Conservation (phyloP, 2,797 vertebrate species). For the Oryzias dopingdopingensis region DNA sequence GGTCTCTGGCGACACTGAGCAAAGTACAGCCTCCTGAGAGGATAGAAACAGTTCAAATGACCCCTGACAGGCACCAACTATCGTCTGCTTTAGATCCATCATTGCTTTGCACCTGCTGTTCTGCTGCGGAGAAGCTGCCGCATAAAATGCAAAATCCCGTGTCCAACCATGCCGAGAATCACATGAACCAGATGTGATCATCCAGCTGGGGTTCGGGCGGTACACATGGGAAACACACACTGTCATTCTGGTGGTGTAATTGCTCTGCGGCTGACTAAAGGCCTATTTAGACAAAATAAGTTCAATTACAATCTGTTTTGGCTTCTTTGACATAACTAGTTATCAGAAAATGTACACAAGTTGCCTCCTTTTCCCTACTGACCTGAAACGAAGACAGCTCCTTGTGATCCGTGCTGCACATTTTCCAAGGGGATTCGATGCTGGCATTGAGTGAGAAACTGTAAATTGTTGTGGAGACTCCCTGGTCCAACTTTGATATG, state of each 20-base stretch:
- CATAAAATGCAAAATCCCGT: conserved; percentile 94
- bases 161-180: conserved; percentile 88
- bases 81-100: neutral
- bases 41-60: conserved; percentile 21
- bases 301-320: conserved; percentile 35
- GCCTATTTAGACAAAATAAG: conserved; percentile 77
- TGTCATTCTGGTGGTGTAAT: conserved; percentile 94
- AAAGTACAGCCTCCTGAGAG: conserved; percentile 87
- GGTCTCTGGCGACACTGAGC: conserved; percentile 89
- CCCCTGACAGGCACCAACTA: neutral
- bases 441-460: conserved; percentile 89
- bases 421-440: conserved; percentile 84
- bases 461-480: conserved; percentile 81
- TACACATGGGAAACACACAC: conserved; percentile 95
- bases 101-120: conserved; percentile 82
- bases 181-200: conserved; percentile 89
- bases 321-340: neutral
- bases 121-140: conserved; percentile 82
- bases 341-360: neutral
- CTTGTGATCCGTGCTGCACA: conserved; percentile 77
- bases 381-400: conserved; percentile 95
- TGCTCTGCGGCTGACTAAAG: conserved; percentile 89
- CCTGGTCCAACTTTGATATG: conserved; percentile 84
- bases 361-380: conserved; percentile 26
- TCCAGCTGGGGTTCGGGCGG: conserved; percentile 92